Conservation (phyloP, 2,113 vertebrate genomes). For the Myotis brandtii region DNA sequence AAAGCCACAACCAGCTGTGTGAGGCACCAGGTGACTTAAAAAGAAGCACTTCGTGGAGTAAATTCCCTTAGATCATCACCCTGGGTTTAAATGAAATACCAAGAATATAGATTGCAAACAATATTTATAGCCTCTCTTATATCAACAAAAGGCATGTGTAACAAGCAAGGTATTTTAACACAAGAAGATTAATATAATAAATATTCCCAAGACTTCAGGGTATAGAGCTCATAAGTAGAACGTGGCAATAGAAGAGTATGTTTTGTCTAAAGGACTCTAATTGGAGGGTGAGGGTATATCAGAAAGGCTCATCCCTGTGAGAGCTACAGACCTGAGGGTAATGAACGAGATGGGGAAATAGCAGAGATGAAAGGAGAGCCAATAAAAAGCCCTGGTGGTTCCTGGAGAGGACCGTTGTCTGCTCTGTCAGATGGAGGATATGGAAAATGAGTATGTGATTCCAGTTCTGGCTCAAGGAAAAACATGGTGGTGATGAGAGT, state of each 20-base stretch:
- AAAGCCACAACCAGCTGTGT: conserved; percentile 2
- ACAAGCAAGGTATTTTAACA: conserved; percentile 17
- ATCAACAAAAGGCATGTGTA: not conserved
- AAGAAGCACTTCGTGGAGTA: not conserved
- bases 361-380: not conserved
- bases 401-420: not conserved
- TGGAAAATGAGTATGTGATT: not conserved
- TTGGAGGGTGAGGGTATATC: not conserved
- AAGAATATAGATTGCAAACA: not conserved
- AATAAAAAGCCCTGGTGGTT: not conserved
- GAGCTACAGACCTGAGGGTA: not conserved
- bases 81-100: not conserved
- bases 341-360: not conserved
- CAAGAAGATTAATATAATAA: not conserved
- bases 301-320: not conserved
- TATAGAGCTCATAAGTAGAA: not conserved
- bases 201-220: not conserved
- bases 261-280: conserved; percentile 44
- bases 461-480: not conserved
- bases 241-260: not conserved
- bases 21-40: not conserved
- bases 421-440: not conserved
- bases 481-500: not conserved
- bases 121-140: not conserved
- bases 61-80: not conserved